Conservation (phyloP, 1,140 invertebrate genomes). For the Chelonus insularis region DNA sequence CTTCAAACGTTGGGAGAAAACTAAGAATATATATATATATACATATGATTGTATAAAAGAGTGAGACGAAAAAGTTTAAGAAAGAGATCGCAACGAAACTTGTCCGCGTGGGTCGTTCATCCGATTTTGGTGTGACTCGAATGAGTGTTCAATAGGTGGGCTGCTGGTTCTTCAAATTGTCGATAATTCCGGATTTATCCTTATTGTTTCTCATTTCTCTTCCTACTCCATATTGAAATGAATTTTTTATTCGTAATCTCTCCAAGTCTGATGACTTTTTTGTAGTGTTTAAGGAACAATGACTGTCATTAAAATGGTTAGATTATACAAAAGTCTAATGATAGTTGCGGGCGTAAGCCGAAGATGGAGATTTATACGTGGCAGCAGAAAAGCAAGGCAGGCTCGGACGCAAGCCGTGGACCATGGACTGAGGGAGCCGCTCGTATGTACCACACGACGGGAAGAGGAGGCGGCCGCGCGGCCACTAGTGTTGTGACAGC, state of each 20-base stretch:
- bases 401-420: constrained; percentile 16
- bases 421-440: constrained; percentile 16
- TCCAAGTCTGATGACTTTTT: no score
- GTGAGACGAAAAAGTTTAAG: not conserved
- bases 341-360: not conserved
- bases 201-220: not conserved
- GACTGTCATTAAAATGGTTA: no score
- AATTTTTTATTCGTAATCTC: no score
- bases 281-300: no score
- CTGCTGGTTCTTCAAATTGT: not conserved
- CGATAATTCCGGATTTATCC: not conserved
- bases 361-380: not conserved
- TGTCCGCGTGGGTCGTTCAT: constrained; percentile 26
- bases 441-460: constrained; percentile 1
- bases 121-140: constrained; percentile 28
- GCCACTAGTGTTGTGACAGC: constrained; percentile 54
- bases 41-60: not conserved
- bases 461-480: constrained; percentile 32
- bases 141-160: not conserved
- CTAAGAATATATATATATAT: not conserved
- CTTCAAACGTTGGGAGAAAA: not conserved
- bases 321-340: not conserved
- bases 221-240: no score
- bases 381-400: not conserved
- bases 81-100: constrained; percentile 16